Evolutionary conservation across 2,797 vertebrate species (phyloP), one percentile per base, ranked within the genome.

Genomic region (Coreius guichenoti): DNA sequence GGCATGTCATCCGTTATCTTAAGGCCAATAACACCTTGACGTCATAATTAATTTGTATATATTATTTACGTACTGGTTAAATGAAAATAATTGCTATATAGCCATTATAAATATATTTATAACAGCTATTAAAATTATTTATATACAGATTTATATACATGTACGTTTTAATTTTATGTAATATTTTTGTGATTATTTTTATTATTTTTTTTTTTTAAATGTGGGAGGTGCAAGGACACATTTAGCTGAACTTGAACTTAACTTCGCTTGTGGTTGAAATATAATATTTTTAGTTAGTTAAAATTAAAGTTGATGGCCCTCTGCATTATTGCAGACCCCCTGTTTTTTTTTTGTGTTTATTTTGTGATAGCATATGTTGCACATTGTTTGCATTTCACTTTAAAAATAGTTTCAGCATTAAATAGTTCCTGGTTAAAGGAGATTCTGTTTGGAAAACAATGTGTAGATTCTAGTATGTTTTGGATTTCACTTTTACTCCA

Each of bases 391-490:
- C 19, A 4, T 68, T 17, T 54, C 31, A 65, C 23, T 82, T 49
- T 67, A 8, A 78, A 78, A 78, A 39, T 61, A 9, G n/a, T 63
- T 63, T 63, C n/a, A 31, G 36, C 8, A 63, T 63, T 47, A 29
- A 77, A 63, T 61, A 1, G n/a, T 63, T 43, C 65, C 16, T 51
- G 45, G 70, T n/a, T 69, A 23, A 78, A 45, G 19, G 13, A 17
- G 75, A 72, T 61, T 31, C 49, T 54, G 17, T 65, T 77, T 70
- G 31, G 26, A 80, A 69, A 65, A 72, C 49, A 75, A 39, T 8
- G 14, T 70, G 49, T 45, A 56, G 36, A 61, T 72, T 21, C 26
- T 70, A 13, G 26, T 43, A 39, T 33, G 26, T 81, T 81, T 81
- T 11, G 11, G n/a, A 45, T 61, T 73, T 39, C 43, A 26, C 19